Base-by-base conservation (phyloP, 2,113 vertebrate species). In the Tetrao urogallus region DNA sequence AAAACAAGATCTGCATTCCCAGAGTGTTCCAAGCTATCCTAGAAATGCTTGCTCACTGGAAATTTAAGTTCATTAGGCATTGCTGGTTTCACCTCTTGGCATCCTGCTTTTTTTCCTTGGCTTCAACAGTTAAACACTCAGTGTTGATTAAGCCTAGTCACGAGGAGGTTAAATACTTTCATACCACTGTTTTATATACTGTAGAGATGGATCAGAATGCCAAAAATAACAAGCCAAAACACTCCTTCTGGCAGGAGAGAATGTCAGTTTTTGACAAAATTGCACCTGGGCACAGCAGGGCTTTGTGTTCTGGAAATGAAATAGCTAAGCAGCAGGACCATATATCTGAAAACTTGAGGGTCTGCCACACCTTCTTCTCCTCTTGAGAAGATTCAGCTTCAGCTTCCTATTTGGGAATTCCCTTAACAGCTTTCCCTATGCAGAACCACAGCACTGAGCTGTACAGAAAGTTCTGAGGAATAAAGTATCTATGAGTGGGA, bases 401-500 rank as follows among this genome's bases (percentile, higher is more conserved):
- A 40, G 7, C 6, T 63, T 50, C 6, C 7, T 10, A 30, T 45
- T 45, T 24, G 30, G 20, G 65, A 67, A 30, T 11, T 45, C 42
- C 20, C 20, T 45, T 21, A 22, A 4, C 12, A 28, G 16, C 10
- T 61, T 66, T 70, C 28, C 10, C 21, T 52, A 36, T 13, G 3
- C 6, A 54, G 24, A 10, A 11, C 27, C 4, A 43, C 32, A 7
- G 2, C 18, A 28, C 8, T 4, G 16, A 66, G 8, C 15, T 50
- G 42, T 1, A 47, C 17, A 52, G 67, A 57, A 82, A 94, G 87
- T 38, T 43, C 28, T 12, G 15, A 58, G 10, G 4, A 83, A 6
- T 21, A 22, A 2, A 15, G 0, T 34, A 8, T 34, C 22, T 69
- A 3, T 45, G 36, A 6, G 3, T 36, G n/a, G 18, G 8, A 40